These are phyloP conservation scores for Pseudocheirus occidentalis DNA, from an alignment of 2,797 vertebrate species.

Conservation along the genomic window DNA sequence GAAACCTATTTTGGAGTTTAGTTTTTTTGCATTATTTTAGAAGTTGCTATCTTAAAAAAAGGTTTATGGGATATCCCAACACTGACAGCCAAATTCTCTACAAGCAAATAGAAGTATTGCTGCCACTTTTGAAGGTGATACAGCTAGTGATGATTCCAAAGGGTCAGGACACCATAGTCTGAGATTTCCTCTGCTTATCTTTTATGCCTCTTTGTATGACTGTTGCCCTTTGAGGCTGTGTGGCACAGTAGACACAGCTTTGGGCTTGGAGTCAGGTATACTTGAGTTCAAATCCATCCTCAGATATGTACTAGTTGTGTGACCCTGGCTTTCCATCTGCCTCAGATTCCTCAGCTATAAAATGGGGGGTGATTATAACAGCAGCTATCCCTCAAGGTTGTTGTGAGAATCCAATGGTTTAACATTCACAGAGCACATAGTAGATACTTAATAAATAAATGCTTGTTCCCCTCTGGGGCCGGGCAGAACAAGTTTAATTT, in stretches of 20 bases:
- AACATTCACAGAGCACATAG: not conserved
- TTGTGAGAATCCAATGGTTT: not conserved
- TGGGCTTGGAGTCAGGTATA: not conserved
- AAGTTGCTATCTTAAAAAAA: not conserved
- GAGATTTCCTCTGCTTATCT: not conserved
- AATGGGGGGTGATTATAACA: not conserved
- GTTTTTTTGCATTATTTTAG: not conserved
- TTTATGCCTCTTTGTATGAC: not conserved
- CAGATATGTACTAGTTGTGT: not conserved
- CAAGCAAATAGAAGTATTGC: not conserved
- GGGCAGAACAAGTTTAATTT: not conserved
- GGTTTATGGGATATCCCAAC: not conserved
- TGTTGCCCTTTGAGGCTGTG: not conserved
- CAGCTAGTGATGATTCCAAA: not conserved
- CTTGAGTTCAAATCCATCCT: not conserved
- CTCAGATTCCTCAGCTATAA: not conserved
- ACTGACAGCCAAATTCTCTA: not conserved
- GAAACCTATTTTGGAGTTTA: not conserved
- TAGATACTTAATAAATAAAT: not conserved
- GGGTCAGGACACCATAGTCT: not conserved
- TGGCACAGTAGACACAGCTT: not conserved
- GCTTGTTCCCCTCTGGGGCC: not conserved
- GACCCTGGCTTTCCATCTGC: not conserved
- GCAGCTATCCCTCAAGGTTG: not conserved
- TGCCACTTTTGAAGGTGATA: not conserved